Conservation (phyloP, 2,888 invertebrate genomes). For the Lasioglossum figueresi region DNA sequence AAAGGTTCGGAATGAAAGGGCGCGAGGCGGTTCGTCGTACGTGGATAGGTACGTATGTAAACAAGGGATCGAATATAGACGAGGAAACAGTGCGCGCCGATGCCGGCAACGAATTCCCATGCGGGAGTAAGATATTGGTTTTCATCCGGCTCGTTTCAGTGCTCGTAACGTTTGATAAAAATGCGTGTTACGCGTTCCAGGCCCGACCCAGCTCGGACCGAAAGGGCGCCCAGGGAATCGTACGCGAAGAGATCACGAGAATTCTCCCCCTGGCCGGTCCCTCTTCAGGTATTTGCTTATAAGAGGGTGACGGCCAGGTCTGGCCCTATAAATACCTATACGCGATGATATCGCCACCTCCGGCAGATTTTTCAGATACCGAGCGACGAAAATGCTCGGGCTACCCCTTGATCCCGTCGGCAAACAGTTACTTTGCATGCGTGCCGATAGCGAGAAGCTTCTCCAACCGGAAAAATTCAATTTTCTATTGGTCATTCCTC, state of each 20-base stretch:
- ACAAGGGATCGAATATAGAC: slow-evolving; percentile 69
- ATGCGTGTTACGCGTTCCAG: slow-evolving; percentile 83
- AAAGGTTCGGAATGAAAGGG: slow-evolving; percentile 57
- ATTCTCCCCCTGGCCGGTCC: slow-evolving; percentile 79
- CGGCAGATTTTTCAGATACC: slow-evolving; percentile 64
- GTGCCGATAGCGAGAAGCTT: neutral
- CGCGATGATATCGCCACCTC: slow-evolving; percentile 60
- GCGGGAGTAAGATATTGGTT: slow-evolving; percentile 83
- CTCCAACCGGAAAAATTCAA: neutral
- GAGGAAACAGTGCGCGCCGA: slow-evolving; percentile 66
- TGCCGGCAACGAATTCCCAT: slow-evolving; percentile 77
- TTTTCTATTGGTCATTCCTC: neutral
- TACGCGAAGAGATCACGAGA: slow-evolving; percentile 82
- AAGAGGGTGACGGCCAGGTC: slow-evolving; percentile 70
- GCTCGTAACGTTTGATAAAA: slow-evolving; percentile 84
- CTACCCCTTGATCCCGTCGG: no score
- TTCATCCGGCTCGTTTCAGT: slow-evolving; percentile 83
- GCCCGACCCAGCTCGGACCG: slow-evolving; percentile 76
- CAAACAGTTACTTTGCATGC: neutral
- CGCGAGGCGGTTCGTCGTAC: slow-evolving; percentile 52
- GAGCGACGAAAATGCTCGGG: neutral
- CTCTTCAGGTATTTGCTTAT: slow-evolving; percentile 71
- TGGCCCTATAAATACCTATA: slow-evolving; percentile 69
- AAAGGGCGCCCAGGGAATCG: slow-evolving; percentile 82
- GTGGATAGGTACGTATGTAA: slow-evolving; percentile 65